Percentiles rank a stretch among this genome's conserved stretches.
These are phyloP conservation scores for Ctenicera cuprea DNA, from an alignment of 2,888 invertebrate species.

Conservation along the genomic window DNA sequence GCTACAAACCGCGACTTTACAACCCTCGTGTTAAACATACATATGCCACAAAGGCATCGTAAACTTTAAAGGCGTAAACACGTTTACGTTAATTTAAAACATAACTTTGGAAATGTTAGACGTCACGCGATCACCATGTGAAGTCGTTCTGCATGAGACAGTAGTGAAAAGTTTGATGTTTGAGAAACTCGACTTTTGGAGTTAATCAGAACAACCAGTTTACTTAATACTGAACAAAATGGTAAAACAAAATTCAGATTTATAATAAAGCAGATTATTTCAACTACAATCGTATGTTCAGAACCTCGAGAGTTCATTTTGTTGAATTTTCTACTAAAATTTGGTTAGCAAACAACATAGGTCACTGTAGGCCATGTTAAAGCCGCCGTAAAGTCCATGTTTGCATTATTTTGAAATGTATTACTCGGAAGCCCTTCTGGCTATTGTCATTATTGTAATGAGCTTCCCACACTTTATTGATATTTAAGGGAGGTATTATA, in stretches of 20 bases:
- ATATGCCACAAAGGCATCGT: slow-evolving; percentile 22
- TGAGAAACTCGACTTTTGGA: too few species aligned
- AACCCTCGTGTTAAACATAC: slow-evolving; percentile 10
- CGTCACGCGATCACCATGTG: slow-evolving; percentile 17
- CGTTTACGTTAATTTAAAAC: slow-evolving; percentile 16
- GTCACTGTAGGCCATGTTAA: neutral
- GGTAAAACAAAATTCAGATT: too few species aligned
- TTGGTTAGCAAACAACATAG: neutral
- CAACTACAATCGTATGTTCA: too few species aligned
- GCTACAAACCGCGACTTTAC: neutral
- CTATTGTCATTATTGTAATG: slow-evolving; percentile 27
- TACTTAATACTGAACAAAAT: too few species aligned
- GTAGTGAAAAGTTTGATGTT: slow-evolving; percentile 3
- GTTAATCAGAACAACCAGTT: too few species aligned
- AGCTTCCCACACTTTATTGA: slow-evolving; percentile 27
- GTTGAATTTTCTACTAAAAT: too few species aligned
- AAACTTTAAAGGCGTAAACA: slow-evolving; percentile 23
- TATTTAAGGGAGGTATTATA: slow-evolving; percentile 6
- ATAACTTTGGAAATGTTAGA: slow-evolving; percentile 16
- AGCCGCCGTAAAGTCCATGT: neutral
- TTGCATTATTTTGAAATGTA: slow-evolving; percentile 4
- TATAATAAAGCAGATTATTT: too few species aligned
- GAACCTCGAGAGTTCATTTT: too few species aligned
- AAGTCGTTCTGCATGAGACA: neutral
- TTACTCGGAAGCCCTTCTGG: slow-evolving; percentile 12